These are phyloP conservation scores for Orussus abietinus DNA, from an alignment of 1,140 invertebrate genomes.

Conservation along the genomic window DNA sequence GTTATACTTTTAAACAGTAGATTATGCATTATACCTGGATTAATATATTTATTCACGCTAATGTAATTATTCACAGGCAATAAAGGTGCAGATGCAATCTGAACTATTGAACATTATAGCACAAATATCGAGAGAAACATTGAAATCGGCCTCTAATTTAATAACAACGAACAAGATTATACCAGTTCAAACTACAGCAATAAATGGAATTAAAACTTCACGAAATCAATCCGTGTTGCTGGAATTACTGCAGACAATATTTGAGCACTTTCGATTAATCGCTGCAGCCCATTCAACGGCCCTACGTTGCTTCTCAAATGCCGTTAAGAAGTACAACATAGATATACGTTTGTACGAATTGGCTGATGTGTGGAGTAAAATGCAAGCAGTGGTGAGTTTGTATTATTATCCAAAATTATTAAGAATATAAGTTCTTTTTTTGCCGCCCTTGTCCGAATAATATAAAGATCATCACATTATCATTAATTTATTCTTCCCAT, in stretches of 20 bases:
- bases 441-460: not conserved
- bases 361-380: conserved; percentile 82
- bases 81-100: conserved; percentile 77
- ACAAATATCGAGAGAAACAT: conserved; percentile 71
- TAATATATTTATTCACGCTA: conserved; percentile 5
- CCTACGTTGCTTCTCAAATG: conserved; percentile 60
- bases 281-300: conserved; percentile 66
- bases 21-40: conserved; percentile 8
- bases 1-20: conserved; percentile 17
- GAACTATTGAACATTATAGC: conserved; percentile 75
- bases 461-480: conserved; percentile 4
- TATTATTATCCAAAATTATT: conserved; percentile 11
- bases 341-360: conserved; percentile 68
- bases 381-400: conserved; percentile 78
- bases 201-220: conserved; percentile 15
- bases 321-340: conserved; percentile 55
- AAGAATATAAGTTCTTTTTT: conserved; percentile 9
- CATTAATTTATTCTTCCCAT: conserved; percentile 14
- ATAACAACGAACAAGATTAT: too few relatives aligned
- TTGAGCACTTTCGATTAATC: conserved; percentile 71
- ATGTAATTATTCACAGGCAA: conserved; percentile 55
- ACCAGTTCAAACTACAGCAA: conserved; percentile 1
- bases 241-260: conserved; percentile 62
- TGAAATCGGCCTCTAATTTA: too few relatives aligned
- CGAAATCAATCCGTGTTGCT: conserved; percentile 45